phyloP scores from a whole-genome alignment of 2,797 vertebrate genomes.

The Pseudochromis fuscus region DNA sequence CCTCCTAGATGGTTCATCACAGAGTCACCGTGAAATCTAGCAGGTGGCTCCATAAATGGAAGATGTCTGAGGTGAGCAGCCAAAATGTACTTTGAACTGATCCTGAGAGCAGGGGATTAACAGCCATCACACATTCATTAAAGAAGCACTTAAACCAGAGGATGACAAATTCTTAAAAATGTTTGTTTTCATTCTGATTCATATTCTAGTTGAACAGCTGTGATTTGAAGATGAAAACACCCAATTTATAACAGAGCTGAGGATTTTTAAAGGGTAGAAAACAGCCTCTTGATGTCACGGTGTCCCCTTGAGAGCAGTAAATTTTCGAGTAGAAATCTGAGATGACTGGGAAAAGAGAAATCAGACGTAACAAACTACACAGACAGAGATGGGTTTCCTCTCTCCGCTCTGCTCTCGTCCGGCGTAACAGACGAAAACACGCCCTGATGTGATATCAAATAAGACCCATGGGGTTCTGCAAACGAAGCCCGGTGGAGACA shows the following conservation, averaged over 20 bases:
- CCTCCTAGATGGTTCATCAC: constrained; percentile 53
- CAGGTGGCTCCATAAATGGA: constrained; percentile 64
- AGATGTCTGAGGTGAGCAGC: constrained; percentile 53
- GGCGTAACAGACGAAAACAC: constrained; percentile 57
- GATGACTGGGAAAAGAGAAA: constrained; percentile 28
- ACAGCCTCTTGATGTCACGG: constrained; percentile 29
- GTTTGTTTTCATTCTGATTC: constrained; percentile 44
- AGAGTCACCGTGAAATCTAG: constrained; percentile 64
- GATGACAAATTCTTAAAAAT: constrained; percentile 40
- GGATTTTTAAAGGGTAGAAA: constrained; percentile 30
- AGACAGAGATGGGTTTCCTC: constrained; percentile 41
- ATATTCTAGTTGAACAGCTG: constrained; percentile 34
- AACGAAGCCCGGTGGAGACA: constrained; percentile 37
- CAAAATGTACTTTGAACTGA: constrained; percentile 64
- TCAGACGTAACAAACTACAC: constrained; percentile 46
- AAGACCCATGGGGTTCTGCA: constrained; percentile 60
- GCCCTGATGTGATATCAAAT: constrained; percentile 74
- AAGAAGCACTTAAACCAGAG: constrained; percentile 23
- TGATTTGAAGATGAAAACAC: constrained; percentile 40
- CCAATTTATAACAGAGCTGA: constrained; percentile 31
- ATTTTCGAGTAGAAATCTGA: constrained; percentile 27
- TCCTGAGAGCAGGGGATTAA: constrained; percentile 44
- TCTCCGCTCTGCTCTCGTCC: constrained; percentile 35
- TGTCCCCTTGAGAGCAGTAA: constrained; percentile 21
- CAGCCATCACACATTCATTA: constrained; percentile 21